Evolutionary conservation across 1,140 invertebrate genomes (phyloP), one percentile per base, ranked within the genome.

Genomic region (Drosophila ananassae): DNA sequence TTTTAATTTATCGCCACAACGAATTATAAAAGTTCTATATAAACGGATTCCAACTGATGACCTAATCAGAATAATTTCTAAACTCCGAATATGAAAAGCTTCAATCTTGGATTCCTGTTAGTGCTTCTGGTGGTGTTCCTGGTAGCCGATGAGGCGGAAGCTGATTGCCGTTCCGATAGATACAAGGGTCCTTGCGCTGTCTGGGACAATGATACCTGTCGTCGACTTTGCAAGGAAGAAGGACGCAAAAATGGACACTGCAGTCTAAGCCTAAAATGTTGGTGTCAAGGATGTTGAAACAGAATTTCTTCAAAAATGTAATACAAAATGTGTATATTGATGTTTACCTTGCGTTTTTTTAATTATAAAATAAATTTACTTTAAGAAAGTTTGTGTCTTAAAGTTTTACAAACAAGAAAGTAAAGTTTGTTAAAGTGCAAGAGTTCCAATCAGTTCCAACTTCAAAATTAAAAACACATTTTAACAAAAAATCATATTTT

Each of bases 161-260:
- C 34, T 5, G 59, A 61, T 10, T 61, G 59, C 50, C 59, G 41
- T 4, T 61, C 59, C 0, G 59, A 50, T 4, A 53, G 30, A 30
- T 61, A 61, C 2, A 0, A 0, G 2, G 59, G 59, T 61, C 59
- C 59, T 10, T 61, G 59, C 17, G 59, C 59, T 4, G 50, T 54
- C n/a, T 61, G 59, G 59, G 59, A 61, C 37, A 54, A 61, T 28
- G 59, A 61, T 0, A 61, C 48, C 46, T 61, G 59, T 8, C 22
- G 34, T 6, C 13, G 48, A 7, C 50, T 54, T 9, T 61, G 59
- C 24, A 24, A 30, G 37, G 51, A 55, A 34, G 52, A 63, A 47
- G 51, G 60, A 22, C 52, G 60, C 6, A 12, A 0, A 3, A 46
- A 25, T 56, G 60, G 60, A 46, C 52, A 63, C 21, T 63, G 59